Evolutionary conservation across 2,113 vertebrate species (phyloP).

Genomic region (Semnornis frantzii): DNA sequence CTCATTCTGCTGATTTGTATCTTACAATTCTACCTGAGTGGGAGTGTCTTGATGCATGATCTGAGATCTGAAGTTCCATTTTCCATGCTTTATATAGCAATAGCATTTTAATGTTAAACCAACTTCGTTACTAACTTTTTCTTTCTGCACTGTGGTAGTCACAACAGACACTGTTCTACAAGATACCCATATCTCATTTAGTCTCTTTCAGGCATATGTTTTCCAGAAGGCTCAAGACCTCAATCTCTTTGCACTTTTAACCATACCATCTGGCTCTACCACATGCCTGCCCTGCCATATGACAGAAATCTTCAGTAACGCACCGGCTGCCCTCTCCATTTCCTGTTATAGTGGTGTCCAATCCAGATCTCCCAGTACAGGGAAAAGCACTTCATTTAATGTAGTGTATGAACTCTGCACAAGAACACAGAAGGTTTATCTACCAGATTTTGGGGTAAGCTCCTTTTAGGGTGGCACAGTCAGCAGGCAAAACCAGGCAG

Average conservation of each 20-base stretch:
- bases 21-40: neutral
- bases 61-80: neutral
- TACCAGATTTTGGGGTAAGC: neutral
- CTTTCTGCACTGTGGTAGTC: neutral
- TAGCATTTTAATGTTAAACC: neutral
- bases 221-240: neutral
- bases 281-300: neutral
- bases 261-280: neutral
- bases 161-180: neutral
- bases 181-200: neutral
- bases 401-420: neutral
- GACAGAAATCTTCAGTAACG: neutral
- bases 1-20: slow-evolving; percentile 24
- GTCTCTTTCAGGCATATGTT: neutral
- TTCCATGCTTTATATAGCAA: neutral
- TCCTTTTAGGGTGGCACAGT: neutral
- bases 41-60: neutral
- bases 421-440: neutral
- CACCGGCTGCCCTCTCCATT: neutral
- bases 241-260: neutral
- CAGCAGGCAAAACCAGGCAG: neutral
- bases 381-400: neutral
- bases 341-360: neutral
- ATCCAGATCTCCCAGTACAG: neutral
- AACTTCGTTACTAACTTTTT: neutral